Evolutionary conservation across 2,113 vertebrate genomes (phyloP), one percentile per base, ranked within the genome.

Genomic region (Cyprinodon tularosa): DNA sequence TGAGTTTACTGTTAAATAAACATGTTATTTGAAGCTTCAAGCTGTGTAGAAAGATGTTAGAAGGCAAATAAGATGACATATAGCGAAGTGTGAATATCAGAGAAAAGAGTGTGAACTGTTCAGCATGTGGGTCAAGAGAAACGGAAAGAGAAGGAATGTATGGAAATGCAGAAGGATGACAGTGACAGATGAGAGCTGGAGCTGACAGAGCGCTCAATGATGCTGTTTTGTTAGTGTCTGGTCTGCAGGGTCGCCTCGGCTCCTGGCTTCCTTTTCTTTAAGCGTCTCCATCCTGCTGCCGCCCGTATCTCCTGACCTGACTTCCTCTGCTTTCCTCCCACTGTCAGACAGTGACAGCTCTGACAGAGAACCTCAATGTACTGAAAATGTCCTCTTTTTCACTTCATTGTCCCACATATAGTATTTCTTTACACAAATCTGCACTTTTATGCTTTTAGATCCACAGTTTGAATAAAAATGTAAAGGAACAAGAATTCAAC

Each of bases 161-260:
- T 64, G 64, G 78, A 72, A 68, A 66, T 38, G 69, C 45, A 76
- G 66, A 59, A n/a, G 62, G 61, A 20, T 72, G 89, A 86, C 89
- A 88, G 77, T 89, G 88, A 91, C 80, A 80, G 85, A 89, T 80
- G 83, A 78, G 78, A 75, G 76, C 36, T 15, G 22, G 83, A 77
- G 79, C 84, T 84, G 90, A 84, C 89, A 76, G 84, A 87, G 76
- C 45, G 71, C 77, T 86, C 84, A 74, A 82, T 76, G 82, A 90
- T 83, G 83, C 84, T 84, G 86, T 80, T 88, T 86, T 86, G 80
- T 90, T 88, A 88, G 88, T 75, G 83, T 78, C 72, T 81, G 82
- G 88, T 85, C 89, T 74, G 57, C 68, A 59, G 83, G 91, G 86
- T 92, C 89, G 89, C 77, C 75, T 61, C 81, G 81, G 89, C 79